Evolutionary conservation across 2,888 invertebrate genomes (phyloP), one percentile per base, ranked within the genome.

Genomic region (Euproctis similis): DNA sequence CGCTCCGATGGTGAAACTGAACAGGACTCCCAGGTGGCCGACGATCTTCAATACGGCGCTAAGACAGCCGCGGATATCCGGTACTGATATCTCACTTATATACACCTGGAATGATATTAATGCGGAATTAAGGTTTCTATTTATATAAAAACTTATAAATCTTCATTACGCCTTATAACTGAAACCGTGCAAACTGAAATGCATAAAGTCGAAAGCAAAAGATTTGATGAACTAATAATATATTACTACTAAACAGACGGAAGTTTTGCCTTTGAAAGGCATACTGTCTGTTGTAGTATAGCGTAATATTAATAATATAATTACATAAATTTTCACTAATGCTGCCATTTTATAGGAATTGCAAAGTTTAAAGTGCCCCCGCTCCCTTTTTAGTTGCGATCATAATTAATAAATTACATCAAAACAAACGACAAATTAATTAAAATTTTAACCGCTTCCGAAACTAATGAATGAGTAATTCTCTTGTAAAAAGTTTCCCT

Each of bases 51-150:
- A 87, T 35, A 95, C 89, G 3, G 95, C 93, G 60, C 95, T 95
- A 31, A 96, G 85, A 46, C 93, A 92, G 12, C 96, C 96, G 13
- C 96, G 87, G 42, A 95, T 91, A 38, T 93, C 91, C 1, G 94
- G 93, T 11, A 94, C 91, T 12, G 96, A 92, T 58, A 95, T 94
- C 81, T 97, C 96, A 59, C 94, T 94, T 58, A 96, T 92, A 85
- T 96, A 97, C 10, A 96, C 93, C 90, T 87, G 87, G 48, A 76
- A 76, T 31, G 17, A 22, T 29, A 46, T 21, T 2, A 19, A 19
- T 19, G 8, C 4, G 2, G 8, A 19, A 11, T 21, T 21, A 21
- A 11, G 7, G 4, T 11, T 9, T 21, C 4, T 2, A 8, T 20
- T n/a, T 8, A 9, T 9, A 19, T 20, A n/a, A n/a, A 17, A 8